Conservation (phyloP, 2,888 invertebrate species). For the Chromoteleia sp. region DNA sequence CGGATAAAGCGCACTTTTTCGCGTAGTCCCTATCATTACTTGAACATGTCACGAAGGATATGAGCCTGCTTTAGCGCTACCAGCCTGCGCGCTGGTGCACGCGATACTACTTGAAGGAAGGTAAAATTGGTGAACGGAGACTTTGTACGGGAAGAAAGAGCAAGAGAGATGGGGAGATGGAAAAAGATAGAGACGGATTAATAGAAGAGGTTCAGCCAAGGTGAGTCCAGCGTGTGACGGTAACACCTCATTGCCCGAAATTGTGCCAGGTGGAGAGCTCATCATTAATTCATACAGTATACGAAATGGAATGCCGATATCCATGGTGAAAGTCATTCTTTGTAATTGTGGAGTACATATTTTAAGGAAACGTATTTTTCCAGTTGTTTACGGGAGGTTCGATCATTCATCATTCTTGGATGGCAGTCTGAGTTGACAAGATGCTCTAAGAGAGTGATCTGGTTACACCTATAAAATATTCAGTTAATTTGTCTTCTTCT, state of each 20-base stretch:
- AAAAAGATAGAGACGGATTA: conserved; percentile 36
- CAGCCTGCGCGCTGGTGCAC: conserved; percentile 69
- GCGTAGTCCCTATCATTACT: conserved; percentile 56
- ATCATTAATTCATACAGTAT: conserved; percentile 53
- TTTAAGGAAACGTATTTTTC: conserved; percentile 22
- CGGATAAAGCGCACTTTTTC: conserved; percentile 34
- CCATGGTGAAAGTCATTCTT: conserved; percentile 52
- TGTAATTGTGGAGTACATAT: conserved; percentile 16
- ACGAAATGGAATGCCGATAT: conserved; percentile 42
- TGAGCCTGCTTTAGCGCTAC: conserved; percentile 46
- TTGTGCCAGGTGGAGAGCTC: conserved; percentile 53
- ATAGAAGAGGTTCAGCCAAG: conserved; percentile 48
- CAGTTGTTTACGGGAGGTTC: background rate
- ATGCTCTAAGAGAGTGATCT: background rate
- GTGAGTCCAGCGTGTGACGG: conserved; percentile 45
- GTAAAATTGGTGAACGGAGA: conserved; percentile 69
- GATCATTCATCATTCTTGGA: conserved; percentile 19
- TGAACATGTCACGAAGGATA: background rate
- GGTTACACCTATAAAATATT: background rate
- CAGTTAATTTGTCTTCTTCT: conserved; percentile 2
- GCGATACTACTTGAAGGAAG: conserved; percentile 67
- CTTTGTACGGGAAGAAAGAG: conserved; percentile 62
- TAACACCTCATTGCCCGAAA: conserved; percentile 60
- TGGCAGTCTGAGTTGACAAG: conserved; percentile 7
- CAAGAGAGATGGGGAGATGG: conserved; percentile 39